These are phyloP conservation scores for Neuroterus valhalla DNA, from an alignment of 1,140 invertebrate species.

Conservation along the genomic window DNA sequence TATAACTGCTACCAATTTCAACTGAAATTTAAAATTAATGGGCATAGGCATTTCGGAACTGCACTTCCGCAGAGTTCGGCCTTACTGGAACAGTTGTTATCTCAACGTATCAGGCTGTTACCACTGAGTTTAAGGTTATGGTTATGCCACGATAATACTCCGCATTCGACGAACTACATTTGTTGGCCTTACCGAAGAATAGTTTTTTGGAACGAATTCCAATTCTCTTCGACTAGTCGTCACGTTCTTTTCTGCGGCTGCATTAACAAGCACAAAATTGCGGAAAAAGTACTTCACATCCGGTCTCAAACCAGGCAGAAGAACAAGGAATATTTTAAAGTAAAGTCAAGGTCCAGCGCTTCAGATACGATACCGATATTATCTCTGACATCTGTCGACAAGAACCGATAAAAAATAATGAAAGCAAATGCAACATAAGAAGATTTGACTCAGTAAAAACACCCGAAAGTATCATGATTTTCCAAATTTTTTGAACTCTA, in stretches of 20 bases:
- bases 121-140: slow-evolving; percentile 49
- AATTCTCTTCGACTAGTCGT: neutral
- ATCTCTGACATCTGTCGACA: no score
- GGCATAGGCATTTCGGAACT: slow-evolving; percentile 1
- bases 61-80: neutral
- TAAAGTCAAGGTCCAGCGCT: neutral
- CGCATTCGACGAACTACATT: slow-evolving; percentile 22
- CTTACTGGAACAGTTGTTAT: slow-evolving; percentile 46
- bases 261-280: neutral
- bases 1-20: no score
- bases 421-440: no score
- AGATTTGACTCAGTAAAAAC: no score
- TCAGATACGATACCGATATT: neutral
- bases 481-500: neutral
- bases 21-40: neutral
- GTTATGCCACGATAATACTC: neutral
- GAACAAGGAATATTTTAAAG: neutral
- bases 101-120: slow-evolving; percentile 51
- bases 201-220: slow-evolving; percentile 14
- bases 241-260: neutral
- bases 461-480: no score
- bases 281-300: neutral
- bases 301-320: neutral
- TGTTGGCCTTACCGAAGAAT: neutral
- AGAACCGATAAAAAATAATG: no score